A percentile compares a stretch with the other conserved stretches of the same genome.
Conservation (phyloP, 2,888 invertebrate genomes). For the Caenorhabditis parvicauda region DNA sequence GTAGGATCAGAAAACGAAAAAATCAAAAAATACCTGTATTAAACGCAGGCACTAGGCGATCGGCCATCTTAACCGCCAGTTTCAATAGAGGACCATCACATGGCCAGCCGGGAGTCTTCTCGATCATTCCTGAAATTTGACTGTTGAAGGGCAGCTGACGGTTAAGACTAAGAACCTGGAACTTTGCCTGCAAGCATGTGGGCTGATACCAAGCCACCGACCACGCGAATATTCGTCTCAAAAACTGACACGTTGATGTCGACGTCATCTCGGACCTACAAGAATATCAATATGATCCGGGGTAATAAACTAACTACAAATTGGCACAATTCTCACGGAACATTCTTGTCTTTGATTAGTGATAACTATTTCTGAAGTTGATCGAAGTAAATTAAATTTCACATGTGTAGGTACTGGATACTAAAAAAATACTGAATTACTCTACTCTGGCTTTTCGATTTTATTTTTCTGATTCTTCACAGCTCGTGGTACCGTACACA, state of each 20-base stretch:
- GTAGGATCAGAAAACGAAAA: not conserved
- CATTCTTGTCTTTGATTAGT: not conserved
- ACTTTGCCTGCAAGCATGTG: conserved; percentile 75
- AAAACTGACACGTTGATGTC: conserved; percentile 99
- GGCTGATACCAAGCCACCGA: conserved; percentile 92
- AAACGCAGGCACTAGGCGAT: conserved; percentile 76
- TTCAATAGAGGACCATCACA: conserved; percentile 89
- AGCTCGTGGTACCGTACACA: too few species aligned
- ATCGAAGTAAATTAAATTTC: too few species aligned
- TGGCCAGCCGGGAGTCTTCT: conserved; percentile 89
- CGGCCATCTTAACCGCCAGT: conserved; percentile 90
- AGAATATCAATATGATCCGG: not conserved
- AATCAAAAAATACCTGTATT: too few species aligned
- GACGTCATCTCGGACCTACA: conserved; percentile 70
- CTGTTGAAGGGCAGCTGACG: not conserved
- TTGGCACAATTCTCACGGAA: not conserved
- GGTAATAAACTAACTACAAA: conserved; percentile 69
- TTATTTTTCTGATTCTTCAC: too few species aligned
- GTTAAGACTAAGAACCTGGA: conserved; percentile 32
- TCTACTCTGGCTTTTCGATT: too few species aligned
- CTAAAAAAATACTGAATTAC: too few species aligned
- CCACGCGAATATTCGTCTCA: conserved; percentile 96
- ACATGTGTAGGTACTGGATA: too few species aligned
- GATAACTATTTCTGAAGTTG: not conserved
- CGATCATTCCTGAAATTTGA: conserved; percentile 31